A percentile compares a stretch with the other conserved stretches of the same genome.
Conservation (phyloP, 2,113 vertebrate species). For the Pseudonaja textilis region DNA sequence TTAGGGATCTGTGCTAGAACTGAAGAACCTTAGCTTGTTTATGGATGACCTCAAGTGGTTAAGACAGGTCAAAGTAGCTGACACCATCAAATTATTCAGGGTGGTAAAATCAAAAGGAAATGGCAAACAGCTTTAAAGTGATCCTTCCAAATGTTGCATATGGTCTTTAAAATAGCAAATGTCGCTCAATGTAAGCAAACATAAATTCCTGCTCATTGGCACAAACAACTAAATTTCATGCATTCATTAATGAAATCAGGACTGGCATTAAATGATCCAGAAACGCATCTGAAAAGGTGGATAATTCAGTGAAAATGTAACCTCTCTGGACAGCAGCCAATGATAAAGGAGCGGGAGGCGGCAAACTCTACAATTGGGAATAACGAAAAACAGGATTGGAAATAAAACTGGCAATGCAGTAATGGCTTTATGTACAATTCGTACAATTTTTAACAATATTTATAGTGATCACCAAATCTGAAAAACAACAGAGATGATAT, state of each 20-base stretch:
- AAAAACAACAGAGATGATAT: not conserved
- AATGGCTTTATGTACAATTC: not conserved
- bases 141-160: not conserved
- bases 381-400: not conserved
- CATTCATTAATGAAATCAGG: not conserved
- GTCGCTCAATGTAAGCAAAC: not conserved
- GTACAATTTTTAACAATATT: not conserved
- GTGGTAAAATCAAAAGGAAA: not conserved
- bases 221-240: not conserved
- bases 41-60: not conserved
- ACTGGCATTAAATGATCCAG: not conserved
- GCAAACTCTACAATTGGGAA: not conserved
- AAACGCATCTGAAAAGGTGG: not conserved
- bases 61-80: not conserved
- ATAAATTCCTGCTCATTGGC: not conserved
- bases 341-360: not conserved
- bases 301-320: not conserved
- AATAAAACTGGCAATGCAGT: not conserved
- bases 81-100: not conserved
- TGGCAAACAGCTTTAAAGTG: not conserved
- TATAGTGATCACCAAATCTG: not conserved
- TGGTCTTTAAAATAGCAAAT: not conserved
- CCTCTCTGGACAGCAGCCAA: not conserved
- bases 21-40: not conserved
- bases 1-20: not conserved